Base-by-base conservation (phyloP, 2,888 invertebrate genomes). In the Bhutanitis thaidina region DNA sequence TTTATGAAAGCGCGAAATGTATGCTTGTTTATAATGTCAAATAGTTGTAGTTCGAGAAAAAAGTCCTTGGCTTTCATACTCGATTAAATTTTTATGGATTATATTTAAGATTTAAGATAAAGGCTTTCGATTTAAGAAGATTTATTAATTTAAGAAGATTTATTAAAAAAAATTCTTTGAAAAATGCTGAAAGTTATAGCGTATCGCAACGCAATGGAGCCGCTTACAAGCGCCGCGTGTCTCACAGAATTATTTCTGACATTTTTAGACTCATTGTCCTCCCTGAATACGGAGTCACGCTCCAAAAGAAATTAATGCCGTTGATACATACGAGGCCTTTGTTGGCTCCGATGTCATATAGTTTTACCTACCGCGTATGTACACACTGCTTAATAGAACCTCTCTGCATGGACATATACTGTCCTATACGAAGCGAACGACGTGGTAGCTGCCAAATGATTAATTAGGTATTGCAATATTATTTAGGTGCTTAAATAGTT, bases 171-270 rank as follows among this genome's bases (percentile, higher is more conserved):
- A 30, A 3, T 30, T n/a, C n/a, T 3, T 20, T 20, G 20, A 2
- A n/a, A 30, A 9, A 5, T 30, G 1, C 30, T n/a, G n/a, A 30
- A 34, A 12, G 4, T 5, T 4, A 27, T 27, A 14, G 54, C 67
- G 67, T 71, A 48, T 54, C 64, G 66, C 54, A 46, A 51, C 54
- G 44, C 53, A 73, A 65, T 76, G 83, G 74, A 74, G 13, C 53
- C 64, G 53, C 48, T 55, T 55, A 45, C 51, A 50, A 54, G 56
- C 60, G 55, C 74, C 71, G 77, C 78, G 80, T 81, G 86, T 86
- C 88, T 88, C 88, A 80, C 81, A 85, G 83, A 87, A 86, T 86
- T 78, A 86, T 87, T 82, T 80, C 84, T 80, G 79, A 71, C 84
- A 83, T 86, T 86, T 86, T 87, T 82, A 87, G 78, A 79, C 71